Base-by-base conservation (phyloP, 2,113 vertebrate genomes). In the Opisthocomus hoazin region DNA sequence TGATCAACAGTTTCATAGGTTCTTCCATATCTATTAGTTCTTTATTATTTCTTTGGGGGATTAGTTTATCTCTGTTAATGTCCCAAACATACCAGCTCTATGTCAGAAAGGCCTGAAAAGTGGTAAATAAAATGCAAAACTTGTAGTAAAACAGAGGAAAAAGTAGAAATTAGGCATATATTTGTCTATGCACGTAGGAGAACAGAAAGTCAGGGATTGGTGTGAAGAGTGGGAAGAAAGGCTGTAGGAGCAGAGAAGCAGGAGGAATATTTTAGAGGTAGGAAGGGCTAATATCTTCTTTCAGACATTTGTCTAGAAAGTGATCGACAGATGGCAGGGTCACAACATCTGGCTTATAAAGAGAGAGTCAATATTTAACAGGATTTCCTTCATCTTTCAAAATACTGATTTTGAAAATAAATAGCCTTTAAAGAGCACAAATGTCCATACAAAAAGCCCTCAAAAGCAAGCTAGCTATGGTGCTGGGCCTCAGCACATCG, bases 291-390 rank as follows among this genome's bases (percentile, higher is more conserved):
- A 53, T 66, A 76, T 89, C 90, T 84, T 95, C n/a, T 83, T 96
- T 74, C 68, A 89, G 73, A 53, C 87, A 88, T 94, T 63, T 94
- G 66, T 87, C 60, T 70, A 71, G 80, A 92, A 96, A 90, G 45
- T 29, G 69, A 91, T 96, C 58, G 65, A 87, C 81, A 96, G 88
- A 96, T 57, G 87, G 86, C 94, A 95, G 85, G 32, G 61, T 96
- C 80, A 89, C 76, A 92, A 66, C 85, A 94, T 91, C 94, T 97
- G 92, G 93, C 64, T 91, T 94, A 96, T 90, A 94, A 96, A 93
- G 57, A 97, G 78, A 87, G 87, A 95, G 90, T 92, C 73, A 87
- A 87, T 97, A 94, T 96, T 97, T 97, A 96, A 95, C 91, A 82
- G 66, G 53, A 95, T 83, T 90, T 81, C 78, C 85, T 60, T 87